Evolutionary conservation across 2,113 vertebrate species (phyloP), one percentile per base, ranked within the genome.

Genomic region (Lipophrys pholis): DNA sequence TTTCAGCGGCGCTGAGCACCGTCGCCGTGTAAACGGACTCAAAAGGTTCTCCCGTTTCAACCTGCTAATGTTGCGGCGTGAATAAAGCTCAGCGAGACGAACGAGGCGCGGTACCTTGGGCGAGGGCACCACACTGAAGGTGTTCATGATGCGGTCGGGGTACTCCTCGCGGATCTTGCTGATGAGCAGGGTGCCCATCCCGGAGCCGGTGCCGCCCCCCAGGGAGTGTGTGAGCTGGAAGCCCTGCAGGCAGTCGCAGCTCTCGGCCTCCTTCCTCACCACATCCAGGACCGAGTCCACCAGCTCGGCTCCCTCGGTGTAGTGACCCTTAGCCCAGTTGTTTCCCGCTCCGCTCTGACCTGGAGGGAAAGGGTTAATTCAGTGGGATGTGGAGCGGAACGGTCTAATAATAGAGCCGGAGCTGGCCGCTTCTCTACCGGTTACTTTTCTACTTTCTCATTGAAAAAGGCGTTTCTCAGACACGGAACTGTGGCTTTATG

Each of bases 241-340:
- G 40, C 96, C 96, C 81, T 97, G 96, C 10, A 97, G 94, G 73
- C 95, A 97, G 88, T 97, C 96, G 1, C 96, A 97, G 92, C 95
- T 96, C 90, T 97, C 96, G 0, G 96, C 95, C 89, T 97, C 96
- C 85, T 97, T 97, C 74, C 95, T 93, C 41, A 97, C 95, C 43
- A 97, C 96, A n/a, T 97, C 96, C 87, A 97, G 41, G 62, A 97
- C 96, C 0, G 96, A 97, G 86, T 97, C 96, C 11, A 97, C 96
- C 81, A 97, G 87, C 91, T 97, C 96, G 0, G 96, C 96, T 5
- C 96, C 96, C 57, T 97, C 96, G 2, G 96, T 97, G 72, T 97
- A 97, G 87, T 97, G 96, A 49, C 96, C 96, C 79, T 97, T 97
- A 12, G 96, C 96, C 96, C 96, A 97, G 92, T 97, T 97, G 92